Evolutionary conservation across 2,113 vertebrate genomes (phyloP).

Genomic region (Phylloscopus whistleri): DNA sequence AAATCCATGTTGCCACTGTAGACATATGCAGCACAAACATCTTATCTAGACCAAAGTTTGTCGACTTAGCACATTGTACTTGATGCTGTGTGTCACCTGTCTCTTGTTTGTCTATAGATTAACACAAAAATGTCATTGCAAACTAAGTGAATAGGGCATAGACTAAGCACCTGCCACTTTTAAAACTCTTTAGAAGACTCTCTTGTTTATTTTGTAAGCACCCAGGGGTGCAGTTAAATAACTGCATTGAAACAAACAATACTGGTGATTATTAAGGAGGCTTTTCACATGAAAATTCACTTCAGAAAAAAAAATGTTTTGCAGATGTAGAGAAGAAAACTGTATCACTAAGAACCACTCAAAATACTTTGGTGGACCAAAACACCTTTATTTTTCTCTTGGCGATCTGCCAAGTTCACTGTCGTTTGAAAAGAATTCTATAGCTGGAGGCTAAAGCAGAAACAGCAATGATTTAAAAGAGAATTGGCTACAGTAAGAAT

Average conservation of each 20-base stretch:
- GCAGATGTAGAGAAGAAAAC: slow-evolving; percentile 83
- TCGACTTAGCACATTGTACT: slow-evolving; percentile 59
- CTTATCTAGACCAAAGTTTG: slow-evolving; percentile 61
- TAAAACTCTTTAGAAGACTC: slow-evolving; percentile 85
- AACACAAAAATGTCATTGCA: slow-evolving; percentile 77
- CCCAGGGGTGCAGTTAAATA: slow-evolving; percentile 84
- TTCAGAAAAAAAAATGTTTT: slow-evolving; percentile 78
- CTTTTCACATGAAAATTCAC: slow-evolving; percentile 83
- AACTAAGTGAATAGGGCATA: slow-evolving; percentile 81
- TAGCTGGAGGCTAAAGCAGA: slow-evolving; percentile 83
- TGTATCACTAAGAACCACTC: slow-evolving; percentile 83
- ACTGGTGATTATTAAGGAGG: slow-evolving; percentile 78
- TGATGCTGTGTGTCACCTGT: slow-evolving; percentile 76
- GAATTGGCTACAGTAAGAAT: slow-evolving; percentile 86
- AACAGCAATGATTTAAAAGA: slow-evolving; percentile 87
- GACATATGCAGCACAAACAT: slow-evolving; percentile 41
- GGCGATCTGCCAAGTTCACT: slow-evolving; percentile 82
- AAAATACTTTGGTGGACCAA: slow-evolving; percentile 78
- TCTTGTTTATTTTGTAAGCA: slow-evolving; percentile 86
- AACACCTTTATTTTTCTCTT: slow-evolving; percentile 82
- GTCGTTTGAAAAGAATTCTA: slow-evolving; percentile 84
- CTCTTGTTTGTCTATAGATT: slow-evolving; percentile 81
- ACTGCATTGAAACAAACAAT: slow-evolving; percentile 82
- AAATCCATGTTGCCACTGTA: slow-evolving; percentile 23
- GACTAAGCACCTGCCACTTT: slow-evolving; percentile 92